Base-by-base conservation (phyloP, 2,888 invertebrate genomes). In the Cacoxenus indagator region DNA sequence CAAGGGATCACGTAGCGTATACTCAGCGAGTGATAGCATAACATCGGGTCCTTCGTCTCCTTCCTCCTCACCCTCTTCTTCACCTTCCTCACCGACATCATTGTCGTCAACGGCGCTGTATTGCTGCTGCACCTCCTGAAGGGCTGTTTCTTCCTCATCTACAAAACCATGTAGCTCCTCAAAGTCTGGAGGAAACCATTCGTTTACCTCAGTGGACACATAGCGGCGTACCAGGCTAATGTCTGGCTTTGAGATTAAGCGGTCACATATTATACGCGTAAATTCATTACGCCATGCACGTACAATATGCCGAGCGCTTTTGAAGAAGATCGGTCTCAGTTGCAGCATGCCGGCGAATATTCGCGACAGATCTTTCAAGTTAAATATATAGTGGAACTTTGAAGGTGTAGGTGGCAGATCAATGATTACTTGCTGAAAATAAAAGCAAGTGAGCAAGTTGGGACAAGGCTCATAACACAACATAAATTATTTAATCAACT, bases 301-400 rank as follows among this genome's bases (percentile, higher is more conserved):
- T 1, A 96, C 90, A 37, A 97, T 91, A 71, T 94, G 92, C 17
- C 92, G 91, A 22, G 90, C 88, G 67, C 90, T 91, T 64, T 90
- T 90, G 87, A 94, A 95, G 82, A 91, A 91, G 73, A 90, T 91
- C 0, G 95, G 92, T 48, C 92, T 91, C 9, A 94, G 95, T 71
- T 94, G 91, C 67, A 94, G 92, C 85, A 97, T 86, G 0, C 97
- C 97, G 14, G 93, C 93, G 76, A 92, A 93, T 71, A 97, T 92
- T 68, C 96, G 91, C 0, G 96, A 96, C 76, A 97, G 88, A 89
- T 97, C 97, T 57, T 96, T 91, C 87, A 97, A 91, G 88, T 97
- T 97, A 89, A 97, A 97, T 76, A 96, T 95, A 89, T 97, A 97
- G 89, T 97, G 97, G 89, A 97, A 97, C 88, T 96, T 96, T 4